Evolutionary conservation across 2,888 invertebrate species (phyloP).

Genomic region (Exephanes ischioxanthus): DNA sequence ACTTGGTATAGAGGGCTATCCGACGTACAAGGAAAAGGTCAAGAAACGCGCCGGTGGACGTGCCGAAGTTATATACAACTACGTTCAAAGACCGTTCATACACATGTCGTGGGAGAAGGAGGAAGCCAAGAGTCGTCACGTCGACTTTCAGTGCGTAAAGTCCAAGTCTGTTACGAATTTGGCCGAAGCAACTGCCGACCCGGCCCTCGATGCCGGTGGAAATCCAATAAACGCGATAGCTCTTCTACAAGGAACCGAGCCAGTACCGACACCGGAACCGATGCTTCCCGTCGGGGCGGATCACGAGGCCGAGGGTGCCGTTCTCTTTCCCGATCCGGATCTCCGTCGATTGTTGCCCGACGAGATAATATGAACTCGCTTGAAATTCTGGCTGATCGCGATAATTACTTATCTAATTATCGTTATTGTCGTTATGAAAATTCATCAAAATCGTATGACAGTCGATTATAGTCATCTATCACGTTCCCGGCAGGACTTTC

Average conservation of each 20-base stretch:
- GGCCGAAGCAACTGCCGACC: constrained; percentile 97
- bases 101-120: constrained; percentile 99
- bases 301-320: constrained; percentile 83
- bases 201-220: constrained; percentile 89
- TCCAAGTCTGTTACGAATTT: constrained; percentile 99
- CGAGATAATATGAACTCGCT: constrained; percentile 76
- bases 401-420: constrained; percentile 7
- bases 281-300: constrained; percentile 79
- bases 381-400: neutral
- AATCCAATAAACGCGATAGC: constrained; percentile 84
- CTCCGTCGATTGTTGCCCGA: constrained; percentile 80
- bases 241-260: constrained; percentile 82
- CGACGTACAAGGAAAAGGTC: constrained; percentile 99
- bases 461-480: constrained; percentile 11
- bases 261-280: constrained; percentile 76
- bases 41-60: constrained; percentile 97
- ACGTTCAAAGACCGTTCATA: constrained; percentile 99
- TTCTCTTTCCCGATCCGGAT: constrained; percentile 81
- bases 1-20: constrained; percentile 99
- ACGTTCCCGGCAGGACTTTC: constrained; percentile 19
- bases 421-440: constrained; percentile 34
- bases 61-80: constrained; percentile 99
- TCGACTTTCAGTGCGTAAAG: constrained; percentile 99
- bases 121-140: constrained; percentile 99
- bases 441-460: constrained; percentile 10